Conservation (phyloP, 2,797 vertebrate genomes). For the Microchirus variegatus region DNA sequence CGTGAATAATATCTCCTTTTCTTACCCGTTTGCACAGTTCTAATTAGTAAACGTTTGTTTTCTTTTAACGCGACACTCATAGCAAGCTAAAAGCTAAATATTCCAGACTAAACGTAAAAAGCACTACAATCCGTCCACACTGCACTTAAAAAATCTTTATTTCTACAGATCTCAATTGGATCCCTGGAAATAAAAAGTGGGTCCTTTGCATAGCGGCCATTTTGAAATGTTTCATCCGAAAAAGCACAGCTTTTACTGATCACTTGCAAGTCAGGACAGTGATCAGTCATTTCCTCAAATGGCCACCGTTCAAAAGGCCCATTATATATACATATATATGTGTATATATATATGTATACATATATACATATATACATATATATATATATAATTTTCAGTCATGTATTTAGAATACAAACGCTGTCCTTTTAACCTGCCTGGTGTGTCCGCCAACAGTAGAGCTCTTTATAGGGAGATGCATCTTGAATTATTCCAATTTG, state of each 20-base stretch:
- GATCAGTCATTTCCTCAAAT: no score
- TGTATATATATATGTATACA: no score
- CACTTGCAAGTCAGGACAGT: no score
- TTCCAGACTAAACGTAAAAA: constrained; percentile 3
- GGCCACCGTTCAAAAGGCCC: no score
- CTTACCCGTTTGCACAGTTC: constrained; percentile 51
- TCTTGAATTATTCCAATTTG: constrained; percentile 18
- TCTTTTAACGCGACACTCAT: constrained; percentile 17
- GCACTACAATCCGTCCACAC: constrained; percentile 2
- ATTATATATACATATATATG: no score
- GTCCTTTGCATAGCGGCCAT: no score
- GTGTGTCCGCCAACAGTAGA: constrained; percentile 30
- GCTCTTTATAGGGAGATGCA: constrained; percentile 1
- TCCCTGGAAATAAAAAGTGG: constrained; percentile 11
- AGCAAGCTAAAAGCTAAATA: constrained; percentile 45
- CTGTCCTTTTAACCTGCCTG: constrained; percentile 30
- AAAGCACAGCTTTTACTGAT: no score
- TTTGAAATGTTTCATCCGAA: no score
- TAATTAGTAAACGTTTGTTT: constrained; percentile 9
- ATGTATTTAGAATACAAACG: constrained; percentile 21
- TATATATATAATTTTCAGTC: constrained; percentile 4
- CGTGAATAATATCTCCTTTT: constrained; percentile 46
- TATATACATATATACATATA: no score
- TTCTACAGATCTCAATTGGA: constrained; percentile 14
- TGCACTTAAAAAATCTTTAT: constrained; percentile 2